phyloP scores from a whole-genome alignment of 1,140 invertebrate genomes.

The Diorhabda carinulata region DNA sequence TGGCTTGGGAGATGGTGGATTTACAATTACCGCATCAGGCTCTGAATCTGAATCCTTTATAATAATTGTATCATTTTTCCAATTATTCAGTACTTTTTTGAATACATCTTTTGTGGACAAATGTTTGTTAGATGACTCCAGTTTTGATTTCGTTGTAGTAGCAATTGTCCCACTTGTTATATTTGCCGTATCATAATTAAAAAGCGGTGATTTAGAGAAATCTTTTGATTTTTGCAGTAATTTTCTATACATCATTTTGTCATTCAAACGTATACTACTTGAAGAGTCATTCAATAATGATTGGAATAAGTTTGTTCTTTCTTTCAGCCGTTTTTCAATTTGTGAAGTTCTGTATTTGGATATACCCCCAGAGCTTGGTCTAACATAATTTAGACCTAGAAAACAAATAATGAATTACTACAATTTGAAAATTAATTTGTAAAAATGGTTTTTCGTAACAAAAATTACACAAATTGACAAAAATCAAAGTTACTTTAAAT shows the following conservation, averaged over 20 bases:
- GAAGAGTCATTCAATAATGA: not conserved
- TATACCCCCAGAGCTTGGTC: constrained; percentile 18
- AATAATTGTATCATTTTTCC: constrained; percentile 36
- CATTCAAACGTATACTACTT: constrained; percentile 35
- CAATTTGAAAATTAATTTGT: no score
- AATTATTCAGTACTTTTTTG: constrained; percentile 40
- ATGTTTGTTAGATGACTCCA: constrained; percentile 26
- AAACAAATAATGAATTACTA: no score
- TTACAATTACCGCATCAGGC: constrained; percentile 35
- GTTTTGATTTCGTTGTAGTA: constrained; percentile 18
- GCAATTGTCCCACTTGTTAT: constrained; percentile 22
- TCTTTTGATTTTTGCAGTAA: constrained; percentile 23
- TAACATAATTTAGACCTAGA: constrained; percentile 29
- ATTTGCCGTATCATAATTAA: constrained; percentile 8
- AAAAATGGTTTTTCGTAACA: no score
- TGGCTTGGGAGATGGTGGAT: constrained; percentile 41
- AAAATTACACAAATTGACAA: no score
- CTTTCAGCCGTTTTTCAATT: constrained; percentile 22
- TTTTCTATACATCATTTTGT: constrained; percentile 42
- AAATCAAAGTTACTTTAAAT: no score
- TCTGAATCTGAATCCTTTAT: constrained; percentile 45
- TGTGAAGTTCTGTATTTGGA: constrained; percentile 16
- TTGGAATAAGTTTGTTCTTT: not conserved
- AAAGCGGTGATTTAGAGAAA: constrained; percentile 16
- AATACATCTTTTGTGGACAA: constrained; percentile 39